Base-by-base conservation (phyloP, 2,888 invertebrate genomes). In the Ashinkailepas kermadecensis region DNA sequence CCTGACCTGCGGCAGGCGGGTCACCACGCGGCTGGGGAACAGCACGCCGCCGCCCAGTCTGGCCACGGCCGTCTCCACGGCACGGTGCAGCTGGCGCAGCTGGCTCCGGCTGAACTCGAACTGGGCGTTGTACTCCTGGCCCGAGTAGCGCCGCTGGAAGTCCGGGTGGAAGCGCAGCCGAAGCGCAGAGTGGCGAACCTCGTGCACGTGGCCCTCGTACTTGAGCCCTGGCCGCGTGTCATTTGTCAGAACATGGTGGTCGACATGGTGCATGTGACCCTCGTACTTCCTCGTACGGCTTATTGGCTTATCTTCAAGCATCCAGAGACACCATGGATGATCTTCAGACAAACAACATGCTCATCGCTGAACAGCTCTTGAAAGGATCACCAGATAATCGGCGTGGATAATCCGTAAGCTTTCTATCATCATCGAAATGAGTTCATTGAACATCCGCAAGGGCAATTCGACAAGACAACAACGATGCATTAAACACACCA, bases 61-160 rank as follows among this genome's bases (percentile, higher is more conserved):
- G 23, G 89, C 87, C 0, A 90, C 85, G 0, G 92, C 91, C 80
- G 90, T 87, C 85, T 91, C 90, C 1, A 94, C 86, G 21, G 94
- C 94, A 86, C 92, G 91, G 86, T 97, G 97, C 85, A 91, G 90
- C 85, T 93, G 91, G 83, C 92, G 90, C 82, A 91, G 90, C 4
- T 88, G 86, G 57, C 90, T 89, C 83, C 92, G 90, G 25, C 90
- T 92, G 83, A 91, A 91, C 84, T 91, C 89, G 86, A 96, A 95
- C 84, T 91, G 90, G 23, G 96, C 89, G 81, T 92, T 90, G 85
- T 94, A 94, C 86, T 93, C 93, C 87, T 93, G 92, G 0, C 93
- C 93, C 78, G 90, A 89, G 86, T 96, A 96, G 1, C 87, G 88
- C 25, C 90, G 89, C 84, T 96, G 95, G 86, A 97, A 96, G 62